Evolutionary conservation across 2,888 invertebrate species (phyloP), one percentile per base, ranked within the genome.

Genomic region (Stenurella melanura): DNA sequence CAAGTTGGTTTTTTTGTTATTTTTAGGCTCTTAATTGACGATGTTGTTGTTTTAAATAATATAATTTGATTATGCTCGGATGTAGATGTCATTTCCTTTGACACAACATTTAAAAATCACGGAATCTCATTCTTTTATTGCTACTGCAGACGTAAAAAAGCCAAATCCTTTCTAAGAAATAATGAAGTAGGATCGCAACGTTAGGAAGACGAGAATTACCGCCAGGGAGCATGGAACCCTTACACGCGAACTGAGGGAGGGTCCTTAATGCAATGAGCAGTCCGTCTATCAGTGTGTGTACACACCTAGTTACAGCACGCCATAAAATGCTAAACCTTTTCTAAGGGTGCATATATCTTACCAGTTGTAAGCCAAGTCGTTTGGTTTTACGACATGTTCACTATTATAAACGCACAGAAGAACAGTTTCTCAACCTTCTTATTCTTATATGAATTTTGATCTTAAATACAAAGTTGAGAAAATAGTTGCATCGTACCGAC

Each of bases 241-340:
- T 60, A 60, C 76, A 76, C 76, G 76, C 76, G 68, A 76, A 50
- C 63, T 76, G 58, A 38, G 73, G 76, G 76, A 76, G 72, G 34
- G 71, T 19, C 73, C n/a, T 68, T 63, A 71, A 66, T 71, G 72
- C 76, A 67, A 73, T 68, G 72, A 75, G 50, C 60, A 63, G 71
- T 74, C 63, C 69, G 74, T 67, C 69, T 64, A 76, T 73, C 73
- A 68, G 57, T 10, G 58, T 60, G 50, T 26, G 58, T 66, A 68
- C 76, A 76, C 73, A 63, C 72, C 75, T 66, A 60, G 17, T 17
- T 17, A 38, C 54, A 15, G 61, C 72, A 76, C 68, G 73, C 72
- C 38, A 76, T 57, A 56, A 76, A 69, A 54, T 26, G 34, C 17
- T 17, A 58, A 69, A 57, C 17, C 38, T 34, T 69, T 58, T 69